Base-by-base conservation (phyloP, 2,113 vertebrate genomes). In the Channa argus region DNA sequence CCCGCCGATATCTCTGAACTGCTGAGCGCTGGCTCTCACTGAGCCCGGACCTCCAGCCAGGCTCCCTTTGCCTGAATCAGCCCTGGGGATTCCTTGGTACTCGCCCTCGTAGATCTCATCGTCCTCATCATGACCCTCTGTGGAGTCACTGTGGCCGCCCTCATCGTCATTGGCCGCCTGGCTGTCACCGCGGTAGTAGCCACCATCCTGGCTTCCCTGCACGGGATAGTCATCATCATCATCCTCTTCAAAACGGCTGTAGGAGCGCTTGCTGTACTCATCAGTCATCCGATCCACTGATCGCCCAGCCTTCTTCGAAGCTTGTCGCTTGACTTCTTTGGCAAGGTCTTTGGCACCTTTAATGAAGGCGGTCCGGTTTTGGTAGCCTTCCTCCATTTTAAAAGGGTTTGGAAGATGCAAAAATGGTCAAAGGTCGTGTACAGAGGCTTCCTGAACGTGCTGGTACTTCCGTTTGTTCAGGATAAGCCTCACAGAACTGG, bases 41-140 rank as follows among this genome's bases (percentile, higher is more conserved):
- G 92, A 88, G 3, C 79, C 90, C 2, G 88, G 91, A 2, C 90
- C 92, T 41, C 91, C 92, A 1, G 86, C 89, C 62, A 91, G 67
- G 70, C 94, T 94, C 0, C 90, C 95, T 1, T 94, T 96, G 72
- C 93, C 92, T 0, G 97, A 96, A 1, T 98, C 96, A 0, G 96
- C 96, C 58, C 96, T 91, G 49, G 98, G 97, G 62, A 99, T 98
- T 3, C 98, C 98, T 78, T 99, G 98, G 83, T 99, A 99, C 47
- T 99, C 97, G 2, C 98, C 98, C 82, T 99, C 98, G 0, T 99
- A 99, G 91, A 99, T 98, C 85, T 99, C 98, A 0, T 98, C 97
- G 1, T 99, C 98, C 74, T 99, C 98, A 0, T 99, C 98, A 0
- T 99, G 98, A 4, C 98, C 98, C 50, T 99, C 98, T 0, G 98